These are phyloP conservation scores for Bos indicus DNA, from an alignment of 2,113 vertebrate species.

Conservation along the genomic window DNA sequence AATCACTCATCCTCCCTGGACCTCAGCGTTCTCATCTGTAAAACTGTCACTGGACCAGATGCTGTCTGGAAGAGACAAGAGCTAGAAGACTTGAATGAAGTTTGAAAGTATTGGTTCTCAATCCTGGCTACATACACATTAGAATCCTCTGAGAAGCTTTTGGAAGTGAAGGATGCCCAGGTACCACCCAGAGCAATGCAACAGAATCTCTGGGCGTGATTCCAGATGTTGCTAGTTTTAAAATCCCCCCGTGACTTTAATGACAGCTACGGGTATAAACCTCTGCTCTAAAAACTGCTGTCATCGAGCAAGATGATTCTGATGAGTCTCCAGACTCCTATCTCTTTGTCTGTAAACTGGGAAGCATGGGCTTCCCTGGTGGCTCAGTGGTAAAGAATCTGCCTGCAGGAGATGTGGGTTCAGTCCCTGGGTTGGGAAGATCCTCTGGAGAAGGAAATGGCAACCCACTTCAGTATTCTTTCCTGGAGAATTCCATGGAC, in stretches of 20 bases:
- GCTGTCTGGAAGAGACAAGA: neutral
- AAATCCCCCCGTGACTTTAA: neutral
- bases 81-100: neutral
- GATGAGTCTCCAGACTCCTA: neutral
- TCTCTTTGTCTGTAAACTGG: neutral
- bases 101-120: neutral
- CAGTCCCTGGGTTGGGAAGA: neutral
- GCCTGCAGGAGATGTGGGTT: neutral
- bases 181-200: neutral
- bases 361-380: neutral
- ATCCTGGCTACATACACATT: neutral
- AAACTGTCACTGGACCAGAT: neutral
- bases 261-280: neutral
- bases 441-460: neutral
- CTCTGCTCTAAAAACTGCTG: neutral
- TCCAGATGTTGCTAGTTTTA: neutral
- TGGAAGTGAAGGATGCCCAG: neutral
- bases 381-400: neutral
- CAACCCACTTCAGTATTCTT: neutral
- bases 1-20: neutral
- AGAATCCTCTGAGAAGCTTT: constrained; percentile 8
- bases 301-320: neutral
- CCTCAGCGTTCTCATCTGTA: neutral
- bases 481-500: neutral
- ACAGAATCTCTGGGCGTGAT: neutral